Percentiles rank a stretch among this genome's conserved stretches.
phyloP scores from a whole-genome alignment of 2,888 invertebrate species.

The Brachynemurus nebulosus region DNA sequence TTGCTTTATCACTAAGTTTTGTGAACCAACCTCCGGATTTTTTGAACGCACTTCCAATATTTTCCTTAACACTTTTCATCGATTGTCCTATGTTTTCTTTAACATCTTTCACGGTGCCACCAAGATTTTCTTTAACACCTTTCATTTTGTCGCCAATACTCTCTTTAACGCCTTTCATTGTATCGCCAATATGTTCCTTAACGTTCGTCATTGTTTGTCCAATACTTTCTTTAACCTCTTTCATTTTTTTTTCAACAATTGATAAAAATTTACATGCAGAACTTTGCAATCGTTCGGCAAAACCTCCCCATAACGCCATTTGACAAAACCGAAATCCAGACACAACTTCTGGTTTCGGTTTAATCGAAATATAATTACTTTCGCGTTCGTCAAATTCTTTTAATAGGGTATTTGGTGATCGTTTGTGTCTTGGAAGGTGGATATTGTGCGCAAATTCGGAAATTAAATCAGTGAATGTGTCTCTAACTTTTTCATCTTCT shows the following conservation, averaged over 20 bases:
- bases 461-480: constrained; percentile 49
- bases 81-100: too few species aligned
- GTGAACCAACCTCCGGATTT: too few species aligned
- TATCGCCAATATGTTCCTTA: constrained; percentile 13
- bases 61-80: too few species aligned
- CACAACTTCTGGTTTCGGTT: constrained; percentile 31
- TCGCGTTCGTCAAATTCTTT: constrained; percentile 30
- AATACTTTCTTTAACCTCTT: constrained; percentile 2
- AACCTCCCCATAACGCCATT: constrained; percentile 54
- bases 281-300: constrained; percentile 41
- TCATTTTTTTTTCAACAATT: constrained; percentile 15
- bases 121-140: not conserved
- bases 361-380: constrained; percentile 41
- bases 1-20: too few species aligned
- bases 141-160: too few species aligned
- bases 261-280: constrained; percentile 34
- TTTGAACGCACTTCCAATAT: too few species aligned
- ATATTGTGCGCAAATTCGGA: constrained; percentile 49
- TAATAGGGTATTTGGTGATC: constrained; percentile 23
- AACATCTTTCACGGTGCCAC: too few species aligned
- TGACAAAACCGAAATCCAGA: constrained; percentile 46
- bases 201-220: too few species aligned
- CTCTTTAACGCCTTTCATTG: not conserved
- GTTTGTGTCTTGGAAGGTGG: constrained; percentile 21
- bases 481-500: constrained; percentile 49